phyloP scores from a whole-genome alignment of 2,888 invertebrate genomes.

The Poecilobothrus nobilitatus region DNA sequence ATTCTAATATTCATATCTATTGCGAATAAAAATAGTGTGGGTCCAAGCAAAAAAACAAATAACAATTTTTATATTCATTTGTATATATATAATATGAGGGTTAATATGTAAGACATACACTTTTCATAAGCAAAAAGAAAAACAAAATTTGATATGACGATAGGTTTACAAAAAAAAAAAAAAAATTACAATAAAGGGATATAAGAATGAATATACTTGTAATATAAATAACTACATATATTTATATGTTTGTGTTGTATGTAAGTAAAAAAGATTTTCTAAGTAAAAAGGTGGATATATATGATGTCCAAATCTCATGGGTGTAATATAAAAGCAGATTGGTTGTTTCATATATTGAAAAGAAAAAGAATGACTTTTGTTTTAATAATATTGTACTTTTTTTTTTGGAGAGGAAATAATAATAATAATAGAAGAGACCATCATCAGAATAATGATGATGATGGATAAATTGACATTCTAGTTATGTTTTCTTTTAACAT shows the following conservation, averaged over 20 bases:
- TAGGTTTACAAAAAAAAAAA: background rate
- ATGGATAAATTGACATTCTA: conserved; percentile 23
- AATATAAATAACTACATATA: background rate
- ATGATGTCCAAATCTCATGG: conserved; percentile 18
- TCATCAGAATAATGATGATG: conserved; percentile 24
- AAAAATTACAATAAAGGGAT: no score
- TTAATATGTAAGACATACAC: background rate
- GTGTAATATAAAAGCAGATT: conserved; percentile 22
- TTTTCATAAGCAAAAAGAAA: no score
- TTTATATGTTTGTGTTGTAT: background rate
- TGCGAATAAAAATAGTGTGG: background rate
- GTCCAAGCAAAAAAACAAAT: background rate
- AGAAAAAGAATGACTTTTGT: no score
- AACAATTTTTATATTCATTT: no score
- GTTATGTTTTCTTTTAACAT: background rate
- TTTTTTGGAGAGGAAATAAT: background rate
- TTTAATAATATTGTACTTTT: no score
- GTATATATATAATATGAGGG: background rate
- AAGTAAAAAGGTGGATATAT: conserved; percentile 15
- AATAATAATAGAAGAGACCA: conserved; percentile 19
- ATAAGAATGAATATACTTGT: background rate
- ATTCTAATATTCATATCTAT: background rate
- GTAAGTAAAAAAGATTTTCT: no score
- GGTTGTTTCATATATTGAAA: conserved; percentile 1
- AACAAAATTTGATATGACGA: background rate